These are phyloP conservation scores for Gymnobelideus leadbeateri DNA, from an alignment of 2,113 vertebrate species.

Conservation along the genomic window DNA sequence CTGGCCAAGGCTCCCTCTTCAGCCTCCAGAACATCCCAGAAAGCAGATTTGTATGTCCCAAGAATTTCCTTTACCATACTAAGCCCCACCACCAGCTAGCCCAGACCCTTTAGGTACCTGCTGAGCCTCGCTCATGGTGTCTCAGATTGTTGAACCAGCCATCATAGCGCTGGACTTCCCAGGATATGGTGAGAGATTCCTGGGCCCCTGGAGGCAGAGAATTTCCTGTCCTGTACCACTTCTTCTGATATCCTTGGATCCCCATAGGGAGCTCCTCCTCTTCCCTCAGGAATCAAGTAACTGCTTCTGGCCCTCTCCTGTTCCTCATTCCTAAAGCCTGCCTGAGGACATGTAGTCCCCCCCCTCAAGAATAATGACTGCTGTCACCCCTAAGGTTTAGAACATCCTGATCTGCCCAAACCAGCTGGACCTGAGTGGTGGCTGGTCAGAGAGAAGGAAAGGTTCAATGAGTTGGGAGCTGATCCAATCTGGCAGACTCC, in stretches of 20 bases:
- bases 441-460: neutral
- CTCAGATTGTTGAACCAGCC: slow-evolving; percentile 98
- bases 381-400: neutral
- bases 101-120: slow-evolving; percentile 83
- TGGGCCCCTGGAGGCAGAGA: slow-evolving; percentile 82
- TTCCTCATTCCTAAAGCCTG: neutral
- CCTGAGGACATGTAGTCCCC: neutral
- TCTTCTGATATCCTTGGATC: neutral
- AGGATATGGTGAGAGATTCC: slow-evolving; percentile 75
- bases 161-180: slow-evolving; percentile 95
- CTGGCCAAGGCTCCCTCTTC: neutral
- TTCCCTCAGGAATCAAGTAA: neutral
- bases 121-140: slow-evolving; percentile 86
- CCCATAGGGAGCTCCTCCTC: neutral
- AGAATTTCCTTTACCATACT: neutral
- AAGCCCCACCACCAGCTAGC: neutral
- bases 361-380: neutral
- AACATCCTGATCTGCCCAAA: neutral
- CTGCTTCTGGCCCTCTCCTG: neutral
- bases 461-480: neutral
- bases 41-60: neutral
- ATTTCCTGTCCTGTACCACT: neutral
- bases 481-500: neutral
- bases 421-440: neutral
- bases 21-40: neutral